Evolutionary conservation across 2,797 vertebrate species (phyloP).

Genomic region (Sebastolobus alascanus): DNA sequence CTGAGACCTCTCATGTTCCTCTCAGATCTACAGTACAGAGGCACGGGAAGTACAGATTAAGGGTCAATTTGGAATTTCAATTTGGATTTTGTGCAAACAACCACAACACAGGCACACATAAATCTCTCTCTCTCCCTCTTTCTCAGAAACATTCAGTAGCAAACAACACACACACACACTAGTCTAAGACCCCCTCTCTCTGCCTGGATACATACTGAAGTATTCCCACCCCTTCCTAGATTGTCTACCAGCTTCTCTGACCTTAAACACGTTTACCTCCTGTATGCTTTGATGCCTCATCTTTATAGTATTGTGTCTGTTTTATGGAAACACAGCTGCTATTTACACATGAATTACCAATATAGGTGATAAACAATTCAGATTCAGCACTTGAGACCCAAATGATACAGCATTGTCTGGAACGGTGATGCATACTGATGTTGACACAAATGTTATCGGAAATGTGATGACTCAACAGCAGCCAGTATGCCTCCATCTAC

Average conservation of each 20-base stretch:
- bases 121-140: not conserved
- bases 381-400: slow-evolving; percentile 25
- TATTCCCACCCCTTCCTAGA: slow-evolving; percentile 3
- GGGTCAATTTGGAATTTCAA: slow-evolving; percentile 67
- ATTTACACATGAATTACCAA: slow-evolving; percentile 18
- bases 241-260: slow-evolving; percentile 25
- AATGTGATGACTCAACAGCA: slow-evolving; percentile 68
- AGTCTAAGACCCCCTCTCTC: not conserved
- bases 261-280: slow-evolving; percentile 7
- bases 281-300: slow-evolving; percentile 19
- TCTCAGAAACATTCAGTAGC: slow-evolving; percentile 24
- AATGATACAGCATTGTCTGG: slow-evolving; percentile 29
- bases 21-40: slow-evolving; percentile 57
- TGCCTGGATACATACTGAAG: slow-evolving; percentile 6
- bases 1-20: slow-evolving; percentile 63
- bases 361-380: slow-evolving; percentile 20
- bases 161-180: slow-evolving; percentile 8
- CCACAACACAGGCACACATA: slow-evolving; percentile 3
- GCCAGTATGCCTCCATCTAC: slow-evolving; percentile 43
- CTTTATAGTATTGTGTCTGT: slow-evolving; percentile 11
- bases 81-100: slow-evolving; percentile 44
- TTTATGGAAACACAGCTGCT: slow-evolving; percentile 14
- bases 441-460: slow-evolving; percentile 57
- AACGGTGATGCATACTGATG: slow-evolving; percentile 49
- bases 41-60: slow-evolving; percentile 71